Percentiles rank a stretch among this genome's conserved stretches.
Evolutionary conservation across 2,113 vertebrate genomes (phyloP).

Genomic region (Pseudorasbora parva): DNA sequence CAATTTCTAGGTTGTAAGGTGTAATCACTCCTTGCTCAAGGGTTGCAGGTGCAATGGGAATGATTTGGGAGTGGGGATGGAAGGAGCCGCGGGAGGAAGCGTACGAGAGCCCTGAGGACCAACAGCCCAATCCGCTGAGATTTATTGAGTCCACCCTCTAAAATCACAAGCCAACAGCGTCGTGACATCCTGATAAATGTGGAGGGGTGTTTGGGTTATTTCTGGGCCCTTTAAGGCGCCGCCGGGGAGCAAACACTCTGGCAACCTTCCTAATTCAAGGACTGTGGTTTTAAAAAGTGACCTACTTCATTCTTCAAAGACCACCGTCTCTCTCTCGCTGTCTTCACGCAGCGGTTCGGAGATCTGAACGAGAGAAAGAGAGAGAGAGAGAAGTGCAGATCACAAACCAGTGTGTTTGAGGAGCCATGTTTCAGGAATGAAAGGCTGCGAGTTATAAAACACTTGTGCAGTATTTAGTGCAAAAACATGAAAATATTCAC

Average conservation of each 20-base stretch:
- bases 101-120: slow-evolving; percentile 15
- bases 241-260: slow-evolving; percentile 59
- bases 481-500: background rate
- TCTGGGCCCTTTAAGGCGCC: slow-evolving; percentile 61
- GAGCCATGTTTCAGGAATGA: background rate
- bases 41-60: slow-evolving; percentile 68
- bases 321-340: slow-evolving; percentile 13
- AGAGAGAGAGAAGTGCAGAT: background rate
- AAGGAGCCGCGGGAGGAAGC: slow-evolving; percentile 37
- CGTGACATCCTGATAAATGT: slow-evolving; percentile 61
- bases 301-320: slow-evolving; percentile 63
- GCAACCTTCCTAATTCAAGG: slow-evolving; percentile 62
- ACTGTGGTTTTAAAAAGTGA: slow-evolving; percentile 59
- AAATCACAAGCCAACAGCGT: slow-evolving; percentile 59
- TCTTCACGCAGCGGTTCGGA: slow-evolving; percentile 40
- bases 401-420: background rate
- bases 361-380: slow-evolving; percentile 12
- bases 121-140: slow-evolving; percentile 47
- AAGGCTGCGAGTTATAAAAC: background rate
- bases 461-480: background rate
- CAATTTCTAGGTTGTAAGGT: slow-evolving; percentile 67
- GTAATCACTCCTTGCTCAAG: slow-evolving; percentile 70
- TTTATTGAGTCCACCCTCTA: slow-evolving; percentile 51
- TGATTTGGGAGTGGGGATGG: slow-evolving; percentile 64
- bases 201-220: slow-evolving; percentile 59